Conservation (phyloP, 1,140 invertebrate genomes). For the Palaemon carinicauda region DNA sequence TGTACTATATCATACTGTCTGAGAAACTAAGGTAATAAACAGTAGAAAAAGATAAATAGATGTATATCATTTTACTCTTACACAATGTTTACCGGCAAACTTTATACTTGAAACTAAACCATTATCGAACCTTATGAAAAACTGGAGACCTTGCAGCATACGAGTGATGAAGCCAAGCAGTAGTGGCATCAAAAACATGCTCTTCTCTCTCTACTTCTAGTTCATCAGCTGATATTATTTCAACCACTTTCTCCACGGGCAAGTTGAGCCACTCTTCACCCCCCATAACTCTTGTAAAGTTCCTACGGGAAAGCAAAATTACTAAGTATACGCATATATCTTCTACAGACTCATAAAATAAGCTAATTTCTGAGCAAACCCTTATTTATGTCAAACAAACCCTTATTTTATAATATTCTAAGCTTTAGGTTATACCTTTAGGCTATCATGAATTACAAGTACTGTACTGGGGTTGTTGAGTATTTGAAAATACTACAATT, state of each 20-base stretch:
- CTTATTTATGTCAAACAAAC: too few species aligned
- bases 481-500: too few species aligned
- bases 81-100: too few species aligned
- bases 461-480: too few species aligned
- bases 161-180: slow-evolving; percentile 68
- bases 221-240: slow-evolving; percentile 69
- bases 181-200: slow-evolving; percentile 69
- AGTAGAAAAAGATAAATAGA: not conserved
- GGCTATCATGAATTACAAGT: too few species aligned
- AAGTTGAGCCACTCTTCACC: slow-evolving; percentile 62
- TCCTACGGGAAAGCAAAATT: not conserved
- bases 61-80: too few species aligned
- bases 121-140: slow-evolving; percentile 45
- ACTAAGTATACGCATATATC: not conserved
- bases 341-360: not conserved
- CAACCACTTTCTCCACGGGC: slow-evolving; percentile 66
- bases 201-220: slow-evolving; percentile 71
- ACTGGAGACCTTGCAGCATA: slow-evolving; percentile 60
- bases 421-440: too few species aligned
- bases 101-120: too few species aligned
- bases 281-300: slow-evolving; percentile 34
- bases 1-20: not conserved
- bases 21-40: not conserved
- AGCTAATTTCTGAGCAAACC: not conserved
- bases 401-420: too few species aligned